phyloP scores from a whole-genome alignment of 2,888 invertebrate genomes.

The Pogonocherus hispidulus region DNA sequence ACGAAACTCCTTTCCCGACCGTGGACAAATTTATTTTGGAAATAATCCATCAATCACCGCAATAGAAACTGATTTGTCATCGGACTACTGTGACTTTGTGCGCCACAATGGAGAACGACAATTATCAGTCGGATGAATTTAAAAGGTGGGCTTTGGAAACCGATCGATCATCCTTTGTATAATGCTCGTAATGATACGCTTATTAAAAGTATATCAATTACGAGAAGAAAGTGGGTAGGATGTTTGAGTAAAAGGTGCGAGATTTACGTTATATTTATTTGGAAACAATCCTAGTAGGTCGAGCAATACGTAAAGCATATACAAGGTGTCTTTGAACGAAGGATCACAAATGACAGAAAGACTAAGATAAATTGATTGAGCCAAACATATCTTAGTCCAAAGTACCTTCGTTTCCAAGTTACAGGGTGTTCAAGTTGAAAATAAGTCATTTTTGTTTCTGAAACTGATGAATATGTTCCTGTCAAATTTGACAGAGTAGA shows the following conservation, averaged over 20 bases:
- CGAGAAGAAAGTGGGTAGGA: slow-evolving; percentile 39
- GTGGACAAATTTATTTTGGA: slow-evolving; percentile 33
- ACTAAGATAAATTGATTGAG: too few species aligned
- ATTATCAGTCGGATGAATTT: slow-evolving; percentile 52
- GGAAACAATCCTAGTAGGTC: too few species aligned
- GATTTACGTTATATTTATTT: slow-evolving; percentile 8
- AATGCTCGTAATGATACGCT: slow-evolving; percentile 62
- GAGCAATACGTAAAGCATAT: too few species aligned
- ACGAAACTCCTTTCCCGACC: slow-evolving; percentile 18
- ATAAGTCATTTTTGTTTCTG: too few species aligned
- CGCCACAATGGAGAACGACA: slow-evolving; percentile 50
- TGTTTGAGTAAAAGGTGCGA: slow-evolving; percentile 17
- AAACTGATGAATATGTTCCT: too few species aligned
- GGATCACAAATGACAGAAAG: too few species aligned
- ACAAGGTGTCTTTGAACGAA: too few species aligned
- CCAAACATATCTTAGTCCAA: too few species aligned
- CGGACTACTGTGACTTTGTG: slow-evolving; percentile 52
- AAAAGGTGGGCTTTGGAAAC: slow-evolving; percentile 44
- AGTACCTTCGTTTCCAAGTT: too few species aligned
- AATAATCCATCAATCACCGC: slow-evolving; percentile 57
- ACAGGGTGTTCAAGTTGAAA: too few species aligned
- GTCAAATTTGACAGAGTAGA: too few species aligned
- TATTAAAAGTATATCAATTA: slow-evolving; percentile 64
- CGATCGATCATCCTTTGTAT: slow-evolving; percentile 57
- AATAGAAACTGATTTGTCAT: slow-evolving; percentile 63